Base-by-base conservation (phyloP, 30 jellyfish, hydroid and myxozoan genomes). In the Mastigias papua region DNA sequence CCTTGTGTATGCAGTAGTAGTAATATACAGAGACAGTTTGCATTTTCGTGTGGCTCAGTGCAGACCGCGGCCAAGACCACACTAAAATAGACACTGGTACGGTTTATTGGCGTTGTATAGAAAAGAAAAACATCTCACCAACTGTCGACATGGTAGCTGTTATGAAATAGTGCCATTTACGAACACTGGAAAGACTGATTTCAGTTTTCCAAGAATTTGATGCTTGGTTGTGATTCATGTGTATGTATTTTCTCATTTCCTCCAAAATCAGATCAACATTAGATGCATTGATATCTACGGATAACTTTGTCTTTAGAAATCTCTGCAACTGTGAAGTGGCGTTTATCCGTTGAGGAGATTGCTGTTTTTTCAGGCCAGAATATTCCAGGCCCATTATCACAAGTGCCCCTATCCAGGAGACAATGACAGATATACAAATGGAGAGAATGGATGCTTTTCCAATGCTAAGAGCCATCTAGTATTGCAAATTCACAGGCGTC, bases 161-260 rank as follows among this genome's bases (percentile, higher is more conserved):
- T 15, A 49, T 34, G 32, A 46, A 76, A 76, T 76, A 76, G 13
- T 29, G 75, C 86, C 86, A 76, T 76, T 30, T 76, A 17, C 58
- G 30, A 58, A 15, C 48, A 9, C 75, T 76, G 13, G 25, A 22
- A 23, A 37, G 13, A 57, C 74, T 50, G 19, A 76, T 50, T 8
- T 76, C 74, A 1, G 11, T 26, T 29, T 76, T 76, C 86, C 86
- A 76, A 1, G 19, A 0, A 50, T 50, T 25, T 1, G 13, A 22
- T 27, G 29, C 21, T 1, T 28, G 19, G 27, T 21, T 9, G 30
- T 9, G 27, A 9, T 11, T 50, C 7, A 1, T 29, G 0, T 0
- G 35, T 1, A 76, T 20, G 31, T 37, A 13, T 17, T 23, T 28
- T 6, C 30, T 23, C 26, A 76, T 13, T 3, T 58, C 73, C 29